A percentile compares a stretch with the other conserved stretches of the same genome.
These are phyloP conservation scores for Chaetodon trifascialis DNA, from an alignment of 2,113 vertebrate genomes.

Conservation along the genomic window DNA sequence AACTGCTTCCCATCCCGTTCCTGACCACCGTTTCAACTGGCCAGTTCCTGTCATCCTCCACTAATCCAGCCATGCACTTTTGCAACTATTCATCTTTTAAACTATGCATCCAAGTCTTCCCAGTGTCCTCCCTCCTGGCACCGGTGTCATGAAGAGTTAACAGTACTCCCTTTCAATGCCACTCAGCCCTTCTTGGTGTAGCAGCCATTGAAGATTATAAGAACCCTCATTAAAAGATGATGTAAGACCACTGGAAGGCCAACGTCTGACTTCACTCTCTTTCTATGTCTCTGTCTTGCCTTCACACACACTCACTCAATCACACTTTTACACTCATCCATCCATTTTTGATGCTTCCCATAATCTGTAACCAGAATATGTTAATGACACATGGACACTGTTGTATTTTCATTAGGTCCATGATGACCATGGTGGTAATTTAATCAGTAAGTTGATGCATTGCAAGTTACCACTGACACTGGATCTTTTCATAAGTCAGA, in stretches of 20 bases:
- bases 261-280: conserved; percentile 5
- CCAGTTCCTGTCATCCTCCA: conserved; percentile 26
- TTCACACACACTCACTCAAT: conserved; percentile 32
- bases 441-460: conserved; percentile 16
- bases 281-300: conserved; percentile 4
- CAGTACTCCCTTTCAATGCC: conserved; percentile 66
- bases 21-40: conserved; percentile 41
- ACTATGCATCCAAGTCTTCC: conserved; percentile 34
- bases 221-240: conserved; percentile 74
- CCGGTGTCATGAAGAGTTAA: conserved; percentile 63
- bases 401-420: conserved; percentile 30
- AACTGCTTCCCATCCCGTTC: background rate
- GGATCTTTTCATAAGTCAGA: conserved; percentile 22
- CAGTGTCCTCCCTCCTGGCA: conserved; percentile 38
- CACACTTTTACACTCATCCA: conserved; percentile 14
- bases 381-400: conserved; percentile 23
- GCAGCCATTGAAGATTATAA: conserved; percentile 62
- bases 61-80: conserved; percentile 53
- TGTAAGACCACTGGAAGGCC: conserved; percentile 61
- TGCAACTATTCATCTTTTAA: conserved; percentile 47
- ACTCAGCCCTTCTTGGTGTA: conserved; percentile 34
- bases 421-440: background rate
- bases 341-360: conserved; percentile 23
- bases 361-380: conserved; percentile 13
- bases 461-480: background rate